Evolutionary conservation across 2,888 invertebrate species (phyloP), one percentile per base, ranked within the genome.

Genomic region (Coremacera marginata): DNA sequence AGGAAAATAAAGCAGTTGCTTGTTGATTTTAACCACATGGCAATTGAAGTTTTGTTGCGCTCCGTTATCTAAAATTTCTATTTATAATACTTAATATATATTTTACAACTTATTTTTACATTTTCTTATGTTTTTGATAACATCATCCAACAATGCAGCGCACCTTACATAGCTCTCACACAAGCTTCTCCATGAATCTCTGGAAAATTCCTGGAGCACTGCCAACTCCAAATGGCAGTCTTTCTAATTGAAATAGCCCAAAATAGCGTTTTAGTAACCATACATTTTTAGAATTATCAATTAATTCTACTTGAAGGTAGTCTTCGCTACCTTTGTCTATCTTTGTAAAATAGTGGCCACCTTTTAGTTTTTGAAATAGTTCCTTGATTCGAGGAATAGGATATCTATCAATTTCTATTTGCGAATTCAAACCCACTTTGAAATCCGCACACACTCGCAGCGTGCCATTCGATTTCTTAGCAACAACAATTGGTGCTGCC

Each of bases 331-430:
- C 49, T n/a, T n/a, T n/a, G 52, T 81, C 77, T 1, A 80, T 78
- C 76, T 81, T 82, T 1, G 76, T 55, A 52, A 80, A 82, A 25
- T 70, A 52, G 37, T 80, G 60, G 27, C 80, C 80, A 0, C 81
- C 78, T 57, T 81, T 72, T 0, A 80, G 67, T 51, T 81, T 81
- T n/a, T 78, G 75, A 68, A 83, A 80, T 0, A 80, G 27, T 9
- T 80, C 80, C 44, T 82, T 79, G 22, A 81, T 78, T 57, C 75
- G 37, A 8, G 80, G 78, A n/a, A 80, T 79, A 5, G 77, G 80
- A 67, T 81, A 80, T 4, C 77, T 77, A 22, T 80, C 80, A 9
- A 79, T 22, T 72, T 81, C 75, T 51, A 80, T 76, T 74, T 79
- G 78, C 14, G 73, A 16, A 49, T 68, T 70, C 9, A 52, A 0